Evolutionary conservation across 1,140 invertebrate species (phyloP), one percentile per base, ranked within the genome.

Genomic region (Agrilus planipennis): DNA sequence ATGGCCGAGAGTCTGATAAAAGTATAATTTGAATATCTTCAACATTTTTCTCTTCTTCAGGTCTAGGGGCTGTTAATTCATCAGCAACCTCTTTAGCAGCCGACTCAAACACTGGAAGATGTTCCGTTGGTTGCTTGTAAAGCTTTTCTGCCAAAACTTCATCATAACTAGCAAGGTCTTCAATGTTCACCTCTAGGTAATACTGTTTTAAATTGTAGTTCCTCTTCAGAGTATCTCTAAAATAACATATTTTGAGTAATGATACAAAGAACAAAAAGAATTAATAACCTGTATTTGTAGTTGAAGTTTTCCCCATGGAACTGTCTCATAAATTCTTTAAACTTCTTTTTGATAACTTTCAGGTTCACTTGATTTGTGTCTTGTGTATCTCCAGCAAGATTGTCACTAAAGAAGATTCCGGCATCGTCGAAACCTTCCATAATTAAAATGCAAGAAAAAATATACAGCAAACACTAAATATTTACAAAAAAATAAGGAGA

Each of bases 71-170:
- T 18, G 93, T 98, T 2, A 99, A 68, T 68, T 99, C 95, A 79
- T 97, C 93, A 2, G 87, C 94, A 30, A 99, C 86, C 66, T 97
- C 92, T 64, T 81, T 93, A 0, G 91, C 91, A 40, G 94, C 94
- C 65, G 96, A 91, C 68, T 99, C 96, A 63, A 99, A 86, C 62
- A 98, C 74, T 4, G 91, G 83, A 20, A 99, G 65, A 71, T 89
- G 84, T 60, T 98, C 93, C 10, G 87, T 77, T 0, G 96, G 96
- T 46, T 86, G 76, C 58, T 95, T 96, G 46, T 81, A 78, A 5
- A 99, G 60, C 61, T 92, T 92, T 51, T 96, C 91, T 2, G 87
- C 90, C 17, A 98, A 67, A 11, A 81, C 75, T 65, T 97, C 92
- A 69, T 99, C 90, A 69, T 89, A 99, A 55, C 83, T 89, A 15